Conservation (phyloP, 2,113 vertebrate genomes). For the Himantopus leucocephalus region DNA sequence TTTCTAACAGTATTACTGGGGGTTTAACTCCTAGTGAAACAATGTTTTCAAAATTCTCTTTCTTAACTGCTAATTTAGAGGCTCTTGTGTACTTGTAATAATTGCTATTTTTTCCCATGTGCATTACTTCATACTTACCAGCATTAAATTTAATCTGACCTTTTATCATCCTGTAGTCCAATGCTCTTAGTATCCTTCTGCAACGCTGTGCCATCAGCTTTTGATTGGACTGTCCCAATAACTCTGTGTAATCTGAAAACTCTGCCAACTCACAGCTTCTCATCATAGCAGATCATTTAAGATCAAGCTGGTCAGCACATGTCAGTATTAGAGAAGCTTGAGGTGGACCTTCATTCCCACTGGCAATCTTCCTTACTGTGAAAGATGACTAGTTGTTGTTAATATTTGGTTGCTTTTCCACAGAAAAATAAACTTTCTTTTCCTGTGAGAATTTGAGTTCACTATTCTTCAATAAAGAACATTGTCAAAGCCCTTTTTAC, state of each 20-base stretch:
- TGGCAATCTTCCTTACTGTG: not conserved
- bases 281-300: not conserved
- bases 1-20: not conserved
- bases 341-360: not conserved
- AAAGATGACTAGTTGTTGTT: not conserved
- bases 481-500: not conserved
- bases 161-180: not conserved
- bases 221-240: not conserved
- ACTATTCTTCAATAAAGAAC: not conserved
- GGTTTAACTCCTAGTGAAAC: fast-evolving
- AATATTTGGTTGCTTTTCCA: not conserved
- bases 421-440: not conserved
- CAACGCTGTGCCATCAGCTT: not conserved
- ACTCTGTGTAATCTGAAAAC: not conserved
- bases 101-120: fast-evolving
- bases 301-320: not conserved
- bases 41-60: not conserved
- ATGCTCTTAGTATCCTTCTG: not conserved
- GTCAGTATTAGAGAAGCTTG: not conserved
- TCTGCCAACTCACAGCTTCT: not conserved
- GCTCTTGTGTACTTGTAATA: not conserved
- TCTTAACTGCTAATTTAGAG: not conserved
- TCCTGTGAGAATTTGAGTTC: not conserved
- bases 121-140: not conserved
- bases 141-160: not conserved